A percentile compares a stretch with the other conserved stretches of the same genome.
Evolutionary conservation across 2,797 vertebrate genomes (phyloP).

Genomic region (Melopsittacus undulatus): DNA sequence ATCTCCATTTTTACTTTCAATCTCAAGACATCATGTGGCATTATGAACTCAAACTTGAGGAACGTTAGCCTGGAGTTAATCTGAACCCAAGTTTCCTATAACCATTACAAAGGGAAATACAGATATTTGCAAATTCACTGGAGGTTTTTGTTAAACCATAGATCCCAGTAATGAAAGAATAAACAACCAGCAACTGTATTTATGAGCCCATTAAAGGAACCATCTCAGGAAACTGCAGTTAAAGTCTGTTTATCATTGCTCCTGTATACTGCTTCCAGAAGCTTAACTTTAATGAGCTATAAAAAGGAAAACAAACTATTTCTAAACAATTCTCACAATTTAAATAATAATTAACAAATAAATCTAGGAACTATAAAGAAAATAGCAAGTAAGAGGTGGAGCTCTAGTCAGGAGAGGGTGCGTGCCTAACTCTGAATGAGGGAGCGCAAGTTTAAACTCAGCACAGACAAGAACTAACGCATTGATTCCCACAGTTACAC

Average conservation of each 20-base stretch:
- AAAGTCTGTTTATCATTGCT: constrained; percentile 54
- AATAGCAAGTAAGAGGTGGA: neutral
- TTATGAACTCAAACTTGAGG: neutral
- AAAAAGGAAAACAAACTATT: constrained; percentile 43
- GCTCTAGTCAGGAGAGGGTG: neutral
- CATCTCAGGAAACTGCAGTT: constrained; percentile 26
- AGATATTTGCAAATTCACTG: neutral
- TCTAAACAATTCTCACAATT: constrained; percentile 42
- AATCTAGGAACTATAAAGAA: constrained; percentile 20
- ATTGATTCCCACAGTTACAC: neutral
- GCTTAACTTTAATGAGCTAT: constrained; percentile 51
- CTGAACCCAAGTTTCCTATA: neutral
- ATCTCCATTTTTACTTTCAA: neutral
- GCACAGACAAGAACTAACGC: neutral
- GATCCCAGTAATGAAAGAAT: constrained; percentile 42
- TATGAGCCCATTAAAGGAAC: constrained; percentile 50
- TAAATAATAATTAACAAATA: constrained; percentile 62
- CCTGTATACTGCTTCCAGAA: constrained; percentile 35
- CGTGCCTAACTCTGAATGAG: neutral
- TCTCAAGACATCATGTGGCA: neutral
- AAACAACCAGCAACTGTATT: constrained; percentile 47
- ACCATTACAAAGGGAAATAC: neutral
- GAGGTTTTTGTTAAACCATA: neutral
- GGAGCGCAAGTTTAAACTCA: neutral
- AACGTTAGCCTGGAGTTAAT: neutral